Evolutionary conservation across 2,113 vertebrate genomes (phyloP).

Genomic region (Eudyptes chrysolophus): DNA sequence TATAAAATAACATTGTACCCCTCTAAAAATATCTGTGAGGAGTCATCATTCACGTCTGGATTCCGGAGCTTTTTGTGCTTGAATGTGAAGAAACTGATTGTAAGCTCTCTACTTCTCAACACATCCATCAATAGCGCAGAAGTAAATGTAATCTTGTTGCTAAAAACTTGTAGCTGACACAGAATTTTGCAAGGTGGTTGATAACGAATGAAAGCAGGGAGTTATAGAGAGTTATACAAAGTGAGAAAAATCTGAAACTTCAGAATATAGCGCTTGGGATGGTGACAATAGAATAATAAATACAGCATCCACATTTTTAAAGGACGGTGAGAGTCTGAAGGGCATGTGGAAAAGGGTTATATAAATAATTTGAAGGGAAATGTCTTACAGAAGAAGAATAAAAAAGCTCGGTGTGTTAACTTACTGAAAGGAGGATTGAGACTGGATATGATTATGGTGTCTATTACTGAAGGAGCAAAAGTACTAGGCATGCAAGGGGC

Average conservation of each 20-base stretch:
- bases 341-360: not conserved
- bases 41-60: not conserved
- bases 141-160: not conserved
- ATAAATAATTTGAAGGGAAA: not conserved
- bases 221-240: not conserved
- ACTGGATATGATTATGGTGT: not conserved
- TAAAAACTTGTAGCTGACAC: not conserved
- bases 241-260: not conserved
- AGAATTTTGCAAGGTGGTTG: not conserved
- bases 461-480: not conserved
- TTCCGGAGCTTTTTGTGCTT: not conserved
- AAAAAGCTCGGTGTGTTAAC: not conserved
- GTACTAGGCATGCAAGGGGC: not conserved
- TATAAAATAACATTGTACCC: not conserved
- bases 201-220: not conserved
- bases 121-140: not conserved
- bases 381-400: not conserved
- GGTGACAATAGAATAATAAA: not conserved
- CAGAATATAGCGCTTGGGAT: not conserved
- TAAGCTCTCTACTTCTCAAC: not conserved
- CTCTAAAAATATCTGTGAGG: conserved; percentile 3
- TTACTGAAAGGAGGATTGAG: not conserved
- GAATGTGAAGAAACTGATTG: not conserved
- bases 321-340: not conserved
- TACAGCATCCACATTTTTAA: not conserved